These are phyloP conservation scores for Cheilosia vulpina DNA, from an alignment of 2,888 invertebrate species.

Conservation along the genomic window DNA sequence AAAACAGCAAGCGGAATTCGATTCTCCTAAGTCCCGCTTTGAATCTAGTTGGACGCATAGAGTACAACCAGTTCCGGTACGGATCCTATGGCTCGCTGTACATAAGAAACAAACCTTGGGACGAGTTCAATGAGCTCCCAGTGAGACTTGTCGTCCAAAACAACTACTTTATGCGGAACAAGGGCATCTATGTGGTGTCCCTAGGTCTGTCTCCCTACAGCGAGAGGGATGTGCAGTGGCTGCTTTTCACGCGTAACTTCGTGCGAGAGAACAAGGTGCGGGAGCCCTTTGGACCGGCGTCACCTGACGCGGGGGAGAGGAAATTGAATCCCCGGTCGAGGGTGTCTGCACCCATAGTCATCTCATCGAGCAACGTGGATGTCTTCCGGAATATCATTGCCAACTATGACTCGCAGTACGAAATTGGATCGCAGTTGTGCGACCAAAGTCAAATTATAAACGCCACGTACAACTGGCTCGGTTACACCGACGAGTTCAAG, in stretches of 20 bases:
- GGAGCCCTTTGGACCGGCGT: slow-evolving; percentile 91
- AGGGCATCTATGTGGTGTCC: slow-evolving; percentile 94
- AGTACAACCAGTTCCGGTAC: slow-evolving; percentile 94
- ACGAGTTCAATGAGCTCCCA: slow-evolving; percentile 91
- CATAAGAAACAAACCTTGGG: slow-evolving; percentile 91
- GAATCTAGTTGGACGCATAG: slow-evolving; percentile 90
- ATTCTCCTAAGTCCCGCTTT: slow-evolving; percentile 92
- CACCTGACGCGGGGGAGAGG: slow-evolving; percentile 84
- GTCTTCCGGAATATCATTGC: slow-evolving; percentile 95
- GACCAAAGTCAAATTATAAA: slow-evolving; percentile 97
- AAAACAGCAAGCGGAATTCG: slow-evolving; percentile 89
- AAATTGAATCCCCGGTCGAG: slow-evolving; percentile 94
- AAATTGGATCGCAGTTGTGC: slow-evolving; percentile 96
- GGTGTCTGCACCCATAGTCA: slow-evolving; percentile 95
- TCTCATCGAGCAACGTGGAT: slow-evolving; percentile 95
- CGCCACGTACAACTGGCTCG: slow-evolving; percentile 97
- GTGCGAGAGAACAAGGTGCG: slow-evolving; percentile 92
- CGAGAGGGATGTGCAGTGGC: slow-evolving; percentile 90
- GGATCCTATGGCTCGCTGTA: slow-evolving; percentile 93
- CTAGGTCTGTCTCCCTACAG: slow-evolving; percentile 95
- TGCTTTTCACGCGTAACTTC: slow-evolving; percentile 94
- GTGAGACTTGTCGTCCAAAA: slow-evolving; percentile 90
- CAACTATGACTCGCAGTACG: slow-evolving; percentile 95
- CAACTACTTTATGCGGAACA: slow-evolving; percentile 95
- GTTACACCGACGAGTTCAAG: slow-evolving; percentile 89